These are phyloP conservation scores for Corydoras sp. DNA, from an alignment of 2,113 vertebrate species.

Conservation along the genomic window DNA sequence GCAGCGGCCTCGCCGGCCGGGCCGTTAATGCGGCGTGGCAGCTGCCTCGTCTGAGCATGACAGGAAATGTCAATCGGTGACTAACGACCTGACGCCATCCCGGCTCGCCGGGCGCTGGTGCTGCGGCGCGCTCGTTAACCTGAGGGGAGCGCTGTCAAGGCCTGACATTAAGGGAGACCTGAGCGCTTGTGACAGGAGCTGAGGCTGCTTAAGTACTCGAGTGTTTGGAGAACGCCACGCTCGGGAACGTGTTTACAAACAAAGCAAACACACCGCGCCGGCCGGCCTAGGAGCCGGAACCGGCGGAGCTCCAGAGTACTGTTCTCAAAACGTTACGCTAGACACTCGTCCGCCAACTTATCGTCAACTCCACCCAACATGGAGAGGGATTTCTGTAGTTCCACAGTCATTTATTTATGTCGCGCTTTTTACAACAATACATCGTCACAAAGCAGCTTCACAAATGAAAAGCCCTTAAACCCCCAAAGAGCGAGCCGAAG, in stretches of 20 bases:
- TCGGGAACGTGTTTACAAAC: slow-evolving; percentile 21
- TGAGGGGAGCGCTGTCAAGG: slow-evolving; percentile 30
- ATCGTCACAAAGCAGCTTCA: too few species aligned
- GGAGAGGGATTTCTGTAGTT: too few species aligned
- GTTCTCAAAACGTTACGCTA: too few species aligned
- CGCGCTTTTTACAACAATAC: too few species aligned
- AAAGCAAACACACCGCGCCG: slow-evolving; percentile 3
- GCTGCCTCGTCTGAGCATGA: slow-evolving; percentile 24
- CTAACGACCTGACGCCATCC: slow-evolving; percentile 4
- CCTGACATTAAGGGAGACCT: slow-evolving; percentile 20
- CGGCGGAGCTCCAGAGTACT: too few species aligned
- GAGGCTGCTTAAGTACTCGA: slow-evolving; percentile 17
- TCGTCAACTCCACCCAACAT: too few species aligned
- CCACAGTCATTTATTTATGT: too few species aligned
- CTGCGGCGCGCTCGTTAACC: slow-evolving; percentile 36
- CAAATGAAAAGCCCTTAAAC: too few species aligned
- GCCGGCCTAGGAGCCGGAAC: not conserved
- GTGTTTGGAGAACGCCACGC: slow-evolving; percentile 20
- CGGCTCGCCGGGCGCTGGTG: not conserved
- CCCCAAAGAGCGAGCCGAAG: too few species aligned
- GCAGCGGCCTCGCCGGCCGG: slow-evolving; percentile 9
- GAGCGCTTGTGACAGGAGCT: slow-evolving; percentile 32
- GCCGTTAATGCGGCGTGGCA: slow-evolving; percentile 25
- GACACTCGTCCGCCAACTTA: too few species aligned
- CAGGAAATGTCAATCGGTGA: slow-evolving; percentile 36